Evolutionary conservation across 2,888 invertebrate species (phyloP).

Genomic region (Sympetrum striolatum): DNA sequence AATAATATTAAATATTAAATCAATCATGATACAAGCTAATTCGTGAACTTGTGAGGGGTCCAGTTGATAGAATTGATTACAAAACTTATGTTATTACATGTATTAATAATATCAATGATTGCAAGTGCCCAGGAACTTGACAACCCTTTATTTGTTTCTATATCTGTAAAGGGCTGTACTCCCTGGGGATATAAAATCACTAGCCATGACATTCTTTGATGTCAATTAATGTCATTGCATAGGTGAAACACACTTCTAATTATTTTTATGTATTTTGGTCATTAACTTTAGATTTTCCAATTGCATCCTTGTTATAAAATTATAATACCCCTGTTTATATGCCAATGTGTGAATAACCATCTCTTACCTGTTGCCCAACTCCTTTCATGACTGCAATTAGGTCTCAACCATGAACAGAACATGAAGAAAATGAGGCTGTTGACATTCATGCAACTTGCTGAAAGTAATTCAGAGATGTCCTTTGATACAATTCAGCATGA

Average conservation of each 20-base stretch:
- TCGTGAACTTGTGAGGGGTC: too few relatives aligned
- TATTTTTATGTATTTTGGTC: too few relatives aligned
- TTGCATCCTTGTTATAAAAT: background rate
- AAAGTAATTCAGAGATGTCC: slow-evolving; percentile 89
- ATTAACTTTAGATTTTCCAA: background rate
- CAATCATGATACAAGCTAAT: too few relatives aligned
- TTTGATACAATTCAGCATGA: slow-evolving; percentile 89
- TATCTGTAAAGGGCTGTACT: slow-evolving; percentile 36
- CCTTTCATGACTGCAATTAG: slow-evolving; percentile 56
- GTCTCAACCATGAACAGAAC: slow-evolving; percentile 92
- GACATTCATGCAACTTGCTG: slow-evolving; percentile 97
- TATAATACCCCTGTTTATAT: background rate
- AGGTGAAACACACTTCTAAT: background rate
- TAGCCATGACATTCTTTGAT: background rate
- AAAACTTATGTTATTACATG: too few relatives aligned
- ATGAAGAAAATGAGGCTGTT: slow-evolving; percentile 96
- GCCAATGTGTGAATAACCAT: too few relatives aligned
- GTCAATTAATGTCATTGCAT: background rate
- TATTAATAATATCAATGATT: too few relatives aligned
- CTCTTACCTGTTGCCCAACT: too few relatives aligned
- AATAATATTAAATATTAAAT: too few relatives aligned
- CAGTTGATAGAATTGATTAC: too few relatives aligned
- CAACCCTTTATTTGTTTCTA: slow-evolving; percentile 32
- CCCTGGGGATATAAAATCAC: slow-evolving; percentile 37
- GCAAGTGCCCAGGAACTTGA: slow-evolving; percentile 34